A percentile compares a stretch with the other conserved stretches of the same genome.
phyloP scores from a whole-genome alignment of 2,797 vertebrate species.

The Hybognathus amarus region DNA sequence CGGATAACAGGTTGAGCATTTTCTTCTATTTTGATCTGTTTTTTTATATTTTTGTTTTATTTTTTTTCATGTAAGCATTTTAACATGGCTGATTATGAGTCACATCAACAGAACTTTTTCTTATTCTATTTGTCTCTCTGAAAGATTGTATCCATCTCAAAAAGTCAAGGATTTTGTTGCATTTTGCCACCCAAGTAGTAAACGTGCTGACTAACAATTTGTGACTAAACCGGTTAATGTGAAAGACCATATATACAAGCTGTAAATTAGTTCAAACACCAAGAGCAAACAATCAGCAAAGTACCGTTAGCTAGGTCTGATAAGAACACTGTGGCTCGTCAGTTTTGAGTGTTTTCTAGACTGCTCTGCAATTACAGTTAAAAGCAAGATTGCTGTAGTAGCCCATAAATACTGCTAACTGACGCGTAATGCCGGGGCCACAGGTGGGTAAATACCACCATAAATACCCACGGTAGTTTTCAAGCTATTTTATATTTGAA shows the following conservation, averaged over 20 bases:
- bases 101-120: not conserved
- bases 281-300: not conserved
- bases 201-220: not conserved
- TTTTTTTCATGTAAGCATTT: not conserved
- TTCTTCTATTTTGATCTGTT: no score
- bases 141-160: not conserved
- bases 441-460: slow-evolving; percentile 40
- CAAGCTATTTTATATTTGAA: not conserved
- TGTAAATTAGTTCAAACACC: not conserved
- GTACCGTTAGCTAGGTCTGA: not conserved
- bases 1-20: no score
- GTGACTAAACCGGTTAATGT: not conserved
- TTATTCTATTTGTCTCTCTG: not conserved
- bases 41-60: no score
- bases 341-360: not conserved
- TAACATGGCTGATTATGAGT: no score
- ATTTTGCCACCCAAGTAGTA: not conserved
- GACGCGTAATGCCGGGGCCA: slow-evolving; percentile 21
- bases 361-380: slow-evolving; percentile 8
- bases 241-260: not conserved
- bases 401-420: slow-evolving; percentile 6
- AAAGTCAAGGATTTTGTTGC: not conserved
- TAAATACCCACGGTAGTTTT: not conserved
- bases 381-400: not conserved
- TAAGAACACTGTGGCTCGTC: not conserved